Percentiles rank a stretch among this genome's conserved stretches.
These are phyloP conservation scores for Saimiri boliviensis DNA, from an alignment of 2,113 vertebrate species.

Conservation along the genomic window DNA sequence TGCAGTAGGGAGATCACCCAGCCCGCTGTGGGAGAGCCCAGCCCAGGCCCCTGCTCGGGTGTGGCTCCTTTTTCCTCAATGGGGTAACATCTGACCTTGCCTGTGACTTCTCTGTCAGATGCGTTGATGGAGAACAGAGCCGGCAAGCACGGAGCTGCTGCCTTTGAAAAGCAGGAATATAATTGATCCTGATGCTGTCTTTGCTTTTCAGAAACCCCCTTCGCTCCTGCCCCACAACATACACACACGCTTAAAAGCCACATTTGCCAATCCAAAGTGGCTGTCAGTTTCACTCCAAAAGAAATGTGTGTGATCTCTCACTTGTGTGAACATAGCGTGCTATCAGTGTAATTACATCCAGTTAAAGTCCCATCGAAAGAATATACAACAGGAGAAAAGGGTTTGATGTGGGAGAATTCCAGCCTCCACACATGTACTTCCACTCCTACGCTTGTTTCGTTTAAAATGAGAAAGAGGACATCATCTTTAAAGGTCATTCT, in stretches of 20 bases:
- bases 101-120: neutral
- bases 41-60: neutral
- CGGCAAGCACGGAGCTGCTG: neutral
- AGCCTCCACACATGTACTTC: neutral
- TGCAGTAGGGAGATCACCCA: neutral
- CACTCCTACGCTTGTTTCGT: neutral
- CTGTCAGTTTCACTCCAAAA: neutral
- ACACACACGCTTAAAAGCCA: neutral
- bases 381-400: neutral
- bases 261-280: neutral
- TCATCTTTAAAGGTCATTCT: slow-evolving; percentile 13
- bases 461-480: neutral
- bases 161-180: neutral
- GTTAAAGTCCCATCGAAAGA: neutral
- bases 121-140: neutral
- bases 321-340: neutral
- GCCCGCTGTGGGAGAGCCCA: neutral
- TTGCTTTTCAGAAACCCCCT: neutral
- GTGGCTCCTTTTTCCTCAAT: neutral
- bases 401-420: neutral
- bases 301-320: neutral
- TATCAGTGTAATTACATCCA: neutral
- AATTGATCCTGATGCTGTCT: neutral
- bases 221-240: too few relatives aligned
- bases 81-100: neutral